Percentiles rank a stretch among this genome's conserved stretches.
Conservation (phyloP, 2,888 invertebrate species). For the Apamea epomidion region DNA sequence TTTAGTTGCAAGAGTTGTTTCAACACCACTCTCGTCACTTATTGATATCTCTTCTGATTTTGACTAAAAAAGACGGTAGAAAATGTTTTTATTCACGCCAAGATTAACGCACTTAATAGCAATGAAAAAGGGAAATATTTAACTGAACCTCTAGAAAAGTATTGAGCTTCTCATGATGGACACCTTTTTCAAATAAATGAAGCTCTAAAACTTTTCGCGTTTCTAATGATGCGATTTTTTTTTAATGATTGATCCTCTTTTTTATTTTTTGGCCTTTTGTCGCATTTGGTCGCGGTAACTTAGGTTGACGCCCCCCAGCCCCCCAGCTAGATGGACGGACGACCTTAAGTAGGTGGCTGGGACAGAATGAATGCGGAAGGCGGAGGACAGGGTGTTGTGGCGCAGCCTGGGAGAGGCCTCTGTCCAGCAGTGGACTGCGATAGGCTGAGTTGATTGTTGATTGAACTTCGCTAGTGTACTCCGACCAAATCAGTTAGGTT, state of each 20-base stretch:
- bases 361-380: too few relatives aligned
- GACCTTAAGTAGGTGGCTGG: too few relatives aligned
- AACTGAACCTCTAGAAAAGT: neutral
- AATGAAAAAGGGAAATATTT: neutral
- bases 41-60: neutral
- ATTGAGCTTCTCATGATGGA: neutral
- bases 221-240: neutral
- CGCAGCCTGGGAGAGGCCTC: too few relatives aligned
- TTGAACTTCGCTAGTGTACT: neutral
- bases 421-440: too few relatives aligned
- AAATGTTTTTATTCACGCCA: neutral
- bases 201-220: neutral
- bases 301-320: neutral
- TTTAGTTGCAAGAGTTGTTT: neutral
- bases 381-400: too few relatives aligned
- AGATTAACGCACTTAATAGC: neutral
- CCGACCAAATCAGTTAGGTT: neutral
- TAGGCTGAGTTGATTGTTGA: too few relatives aligned
- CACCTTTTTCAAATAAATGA: neutral
- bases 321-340: too few relatives aligned
- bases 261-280: neutral
- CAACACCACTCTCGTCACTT: neutral
- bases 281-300: neutral
- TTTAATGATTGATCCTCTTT: neutral
- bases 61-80: neutral